Conservation (phyloP, 2,797 vertebrate genomes). For the Protosalanx chinensis region DNA sequence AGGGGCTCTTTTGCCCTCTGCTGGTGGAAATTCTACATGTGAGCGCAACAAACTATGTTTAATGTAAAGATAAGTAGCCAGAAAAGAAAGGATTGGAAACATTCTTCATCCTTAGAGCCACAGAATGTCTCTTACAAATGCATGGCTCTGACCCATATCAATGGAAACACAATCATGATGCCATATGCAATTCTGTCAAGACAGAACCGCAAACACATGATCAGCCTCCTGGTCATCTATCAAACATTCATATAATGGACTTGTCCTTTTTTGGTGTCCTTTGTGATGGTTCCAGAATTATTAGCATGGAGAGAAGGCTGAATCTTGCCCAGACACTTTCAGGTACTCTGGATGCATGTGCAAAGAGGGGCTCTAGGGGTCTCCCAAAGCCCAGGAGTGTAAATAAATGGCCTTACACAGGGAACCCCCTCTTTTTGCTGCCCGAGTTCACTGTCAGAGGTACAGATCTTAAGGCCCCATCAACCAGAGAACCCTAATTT, state of each 20-base stretch:
- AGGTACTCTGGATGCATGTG: not conserved
- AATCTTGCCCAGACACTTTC: not conserved
- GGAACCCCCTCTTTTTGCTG: not conserved
- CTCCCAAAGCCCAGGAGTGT: not conserved
- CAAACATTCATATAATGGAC: not conserved
- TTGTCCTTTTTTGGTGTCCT: slow-evolving; percentile 4
- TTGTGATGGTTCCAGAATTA: not conserved
- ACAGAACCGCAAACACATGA: too few species aligned
- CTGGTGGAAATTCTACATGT: slow-evolving; percentile 26
- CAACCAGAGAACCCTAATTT: too few species aligned
- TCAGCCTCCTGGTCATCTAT: not conserved
- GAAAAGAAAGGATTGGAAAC: not conserved
- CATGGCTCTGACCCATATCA: too few species aligned
- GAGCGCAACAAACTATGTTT: too few species aligned
- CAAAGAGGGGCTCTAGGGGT: not conserved
- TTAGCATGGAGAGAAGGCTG: not conserved
- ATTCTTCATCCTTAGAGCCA: not conserved
- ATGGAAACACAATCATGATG: too few species aligned
- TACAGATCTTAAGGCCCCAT: not conserved
- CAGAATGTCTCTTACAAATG: too few species aligned
- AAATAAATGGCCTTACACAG: not conserved
- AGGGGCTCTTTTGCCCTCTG: slow-evolving; percentile 29
- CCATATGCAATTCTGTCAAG: too few species aligned
- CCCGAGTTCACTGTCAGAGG: not conserved
- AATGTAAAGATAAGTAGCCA: not conserved